Evolutionary conservation across 2,888 invertebrate species (phyloP).

Genomic region (Dermolepida albohirtum): DNA sequence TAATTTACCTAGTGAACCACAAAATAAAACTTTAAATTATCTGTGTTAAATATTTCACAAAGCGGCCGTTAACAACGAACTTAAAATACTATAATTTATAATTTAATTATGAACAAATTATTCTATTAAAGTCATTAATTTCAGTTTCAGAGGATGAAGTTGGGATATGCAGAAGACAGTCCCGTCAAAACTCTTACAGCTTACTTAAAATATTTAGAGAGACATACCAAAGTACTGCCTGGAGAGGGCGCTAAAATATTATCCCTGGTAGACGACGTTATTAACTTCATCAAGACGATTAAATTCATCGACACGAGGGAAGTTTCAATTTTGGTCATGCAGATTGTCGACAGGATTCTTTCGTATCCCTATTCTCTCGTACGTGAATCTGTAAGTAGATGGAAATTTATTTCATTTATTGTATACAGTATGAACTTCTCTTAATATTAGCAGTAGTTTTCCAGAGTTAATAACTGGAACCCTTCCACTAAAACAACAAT

Average conservation of each 20-base stretch:
- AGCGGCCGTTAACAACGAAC: not conserved
- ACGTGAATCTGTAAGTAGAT: conserved; percentile 75
- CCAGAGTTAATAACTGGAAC: no score
- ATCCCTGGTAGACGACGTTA: conserved; percentile 70
- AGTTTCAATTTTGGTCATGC: conserved; percentile 69
- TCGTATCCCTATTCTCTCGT: conserved; percentile 76
- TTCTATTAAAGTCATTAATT: conserved; percentile 16
- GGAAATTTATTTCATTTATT: conserved; percentile 9
- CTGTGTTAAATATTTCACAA: not conserved
- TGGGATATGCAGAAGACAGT: conserved; percentile 75
- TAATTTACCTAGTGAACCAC: no score
- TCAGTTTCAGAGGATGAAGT: conserved; percentile 69
- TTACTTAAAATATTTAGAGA: conserved; percentile 69
- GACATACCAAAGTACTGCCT: conserved; percentile 67
- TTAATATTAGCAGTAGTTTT: no score
- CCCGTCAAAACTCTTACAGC: conserved; percentile 69
- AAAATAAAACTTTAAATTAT: no score
- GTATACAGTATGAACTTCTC: not conserved
- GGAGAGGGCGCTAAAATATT: conserved; percentile 76
- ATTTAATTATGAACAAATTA: conserved; percentile 7
- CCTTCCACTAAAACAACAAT: no score
- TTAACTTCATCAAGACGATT: conserved; percentile 68
- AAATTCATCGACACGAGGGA: conserved; percentile 61
- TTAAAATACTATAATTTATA: not conserved
- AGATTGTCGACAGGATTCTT: conserved; percentile 75